Base-by-base conservation (phyloP, 2,888 invertebrate species). In the Tanytarsus gracilentus region DNA sequence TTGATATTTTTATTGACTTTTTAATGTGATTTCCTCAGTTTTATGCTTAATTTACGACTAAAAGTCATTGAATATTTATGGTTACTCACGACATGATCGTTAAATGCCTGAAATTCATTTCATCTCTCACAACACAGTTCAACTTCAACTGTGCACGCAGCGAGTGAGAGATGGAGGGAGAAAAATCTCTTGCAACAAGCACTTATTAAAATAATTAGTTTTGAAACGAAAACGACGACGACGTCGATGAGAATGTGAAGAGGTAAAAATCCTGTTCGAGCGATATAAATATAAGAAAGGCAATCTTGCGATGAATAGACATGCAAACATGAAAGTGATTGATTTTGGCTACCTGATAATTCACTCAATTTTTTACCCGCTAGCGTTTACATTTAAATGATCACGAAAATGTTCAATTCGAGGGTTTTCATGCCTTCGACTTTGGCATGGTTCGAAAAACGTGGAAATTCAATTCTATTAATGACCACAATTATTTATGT, bases 321-420 rank as follows among this genome's bases (percentile, higher is more conserved):
- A 44, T 44, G 44, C 44, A 44, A 44, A 44, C n/a, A n/a, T 44
- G 44, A 27, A 56, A 40, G 36, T 56, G 56, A 56, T 56, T 56
- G 56, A 56, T 56, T 56, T 56, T 26, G 26, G 56, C 56, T 40
- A 56, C 56, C 53, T 53, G 36, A 53, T 21, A 51, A 29, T 51
- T 30, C 30, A 11, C 49, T 49, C 51, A 51, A 51, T 49, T 49
- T 16, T 49, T 26, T 1, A 36, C n/a, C 14, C n/a, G n/a, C 16
- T 36, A 36, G 36, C 36, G n/a, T 14, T 11, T 14, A 21, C 18
- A 44, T 44, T 16, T 44, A 33, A 11, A 11, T 33, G 40, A 14
- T 44, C 44, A 44, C 44, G 44, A 44, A 33, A 33, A n/a, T n/a
- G n/a, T 33, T 9, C 33, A 11, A 9, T 33, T 33, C n/a, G 9